phyloP scores from a whole-genome alignment of 2,888 invertebrate genomes.

The Sarcophaga carnaria region DNA sequence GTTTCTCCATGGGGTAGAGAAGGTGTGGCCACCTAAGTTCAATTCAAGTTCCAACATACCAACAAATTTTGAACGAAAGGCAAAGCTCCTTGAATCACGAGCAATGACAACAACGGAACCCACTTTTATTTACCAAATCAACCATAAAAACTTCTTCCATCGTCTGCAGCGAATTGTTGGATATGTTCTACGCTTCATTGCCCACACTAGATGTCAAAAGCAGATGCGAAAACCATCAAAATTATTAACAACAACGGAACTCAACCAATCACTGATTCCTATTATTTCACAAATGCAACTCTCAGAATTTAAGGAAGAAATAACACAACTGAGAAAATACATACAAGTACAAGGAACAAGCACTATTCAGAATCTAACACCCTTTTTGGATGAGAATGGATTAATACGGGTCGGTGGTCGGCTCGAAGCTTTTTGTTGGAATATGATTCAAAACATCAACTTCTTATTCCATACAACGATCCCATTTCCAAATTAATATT shows the following conservation, averaged over 20 bases:
- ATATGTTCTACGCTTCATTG: slow-evolving; percentile 22
- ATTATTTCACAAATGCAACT: slow-evolving; percentile 19
- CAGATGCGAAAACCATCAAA: slow-evolving; percentile 2
- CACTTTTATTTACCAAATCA: too few relatives aligned
- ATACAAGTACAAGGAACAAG: background rate
- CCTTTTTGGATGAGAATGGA: slow-evolving; percentile 4
- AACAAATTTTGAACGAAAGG: background rate
- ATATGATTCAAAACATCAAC: slow-evolving; percentile 69
- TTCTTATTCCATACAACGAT: slow-evolving; percentile 70
- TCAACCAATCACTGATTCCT: background rate
- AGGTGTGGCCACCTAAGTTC: slow-evolving; percentile 2
- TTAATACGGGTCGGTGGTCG: slow-evolving; percentile 70
- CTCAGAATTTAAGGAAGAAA: background rate
- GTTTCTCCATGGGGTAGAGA: slow-evolving; percentile 1
- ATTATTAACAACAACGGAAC: background rate
- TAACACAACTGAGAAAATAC: background rate
- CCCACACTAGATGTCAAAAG: slow-evolving; percentile 12
- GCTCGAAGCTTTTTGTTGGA: slow-evolving; percentile 49
- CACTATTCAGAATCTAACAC: slow-evolving; percentile 1
- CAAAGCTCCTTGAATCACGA: background rate
- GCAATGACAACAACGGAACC: too few relatives aligned
- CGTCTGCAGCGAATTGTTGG: too few relatives aligned
- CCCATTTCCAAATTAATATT: slow-evolving; percentile 38
- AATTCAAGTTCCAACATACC: background rate
- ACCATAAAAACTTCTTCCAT: too few relatives aligned